These are phyloP conservation scores for Dendropsophus ebraccatus DNA, from an alignment of 2,113 vertebrate genomes.

Conservation along the genomic window DNA sequence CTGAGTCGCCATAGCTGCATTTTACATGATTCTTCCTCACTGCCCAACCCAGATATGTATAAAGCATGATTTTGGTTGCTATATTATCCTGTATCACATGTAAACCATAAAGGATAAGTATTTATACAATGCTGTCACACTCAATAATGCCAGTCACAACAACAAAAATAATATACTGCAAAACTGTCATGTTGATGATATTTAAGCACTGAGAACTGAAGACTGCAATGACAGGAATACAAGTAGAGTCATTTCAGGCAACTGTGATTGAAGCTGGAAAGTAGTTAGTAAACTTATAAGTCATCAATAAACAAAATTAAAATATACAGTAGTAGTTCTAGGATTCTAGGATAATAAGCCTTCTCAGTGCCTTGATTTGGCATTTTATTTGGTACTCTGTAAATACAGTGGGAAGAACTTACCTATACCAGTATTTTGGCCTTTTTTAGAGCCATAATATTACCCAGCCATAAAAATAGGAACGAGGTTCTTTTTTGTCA, in stretches of 20 bases:
- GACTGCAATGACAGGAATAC: background rate
- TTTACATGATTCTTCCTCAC: background rate
- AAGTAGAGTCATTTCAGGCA: background rate
- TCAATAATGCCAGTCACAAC: constrained; percentile 4
- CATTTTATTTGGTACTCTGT: no score
- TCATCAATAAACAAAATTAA: background rate
- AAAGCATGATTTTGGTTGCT: background rate
- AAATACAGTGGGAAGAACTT: no score
- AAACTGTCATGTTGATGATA: background rate
- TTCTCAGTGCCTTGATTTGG: no score
- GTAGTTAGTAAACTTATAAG: background rate
- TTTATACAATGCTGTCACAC: background rate
- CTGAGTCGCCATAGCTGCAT: no score
- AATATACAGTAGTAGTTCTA: no score
- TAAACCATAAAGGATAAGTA: background rate
- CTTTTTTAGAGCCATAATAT: no score
- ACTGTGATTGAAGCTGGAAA: background rate
- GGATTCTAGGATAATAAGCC: no score
- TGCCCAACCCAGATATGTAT: background rate
- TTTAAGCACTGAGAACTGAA: background rate
- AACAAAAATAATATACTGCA: background rate
- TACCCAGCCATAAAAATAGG: no score
- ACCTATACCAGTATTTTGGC: no score
- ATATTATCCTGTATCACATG: background rate
- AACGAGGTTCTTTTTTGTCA: no score